Percentiles rank a stretch among this genome's conserved stretches.
phyloP scores from a whole-genome alignment of 1,140 invertebrate genomes.

The Meloidogyne hapla region DNA sequence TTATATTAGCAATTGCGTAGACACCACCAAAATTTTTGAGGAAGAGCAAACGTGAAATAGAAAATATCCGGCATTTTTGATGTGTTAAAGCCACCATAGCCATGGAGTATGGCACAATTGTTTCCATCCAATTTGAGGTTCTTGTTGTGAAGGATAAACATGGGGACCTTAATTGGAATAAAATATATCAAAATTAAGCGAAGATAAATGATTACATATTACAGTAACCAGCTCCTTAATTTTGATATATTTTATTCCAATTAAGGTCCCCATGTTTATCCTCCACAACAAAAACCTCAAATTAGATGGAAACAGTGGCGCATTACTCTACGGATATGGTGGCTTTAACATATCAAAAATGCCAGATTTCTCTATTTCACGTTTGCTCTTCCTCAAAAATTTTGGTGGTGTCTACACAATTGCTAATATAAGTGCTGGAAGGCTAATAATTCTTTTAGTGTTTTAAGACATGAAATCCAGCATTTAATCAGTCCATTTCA shows the following conservation, averaged over 20 bases:
- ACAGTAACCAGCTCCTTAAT: too few relatives aligned
- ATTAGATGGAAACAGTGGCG: slow-evolving; percentile 74
- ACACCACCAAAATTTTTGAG: slow-evolving; percentile 85
- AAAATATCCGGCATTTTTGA: slow-evolving; percentile 82
- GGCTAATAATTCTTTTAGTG: slow-evolving; percentile 68
- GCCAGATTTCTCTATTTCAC: slow-evolving; percentile 79
- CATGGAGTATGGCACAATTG: slow-evolving; percentile 82
- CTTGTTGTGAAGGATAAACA: slow-evolving; percentile 89
- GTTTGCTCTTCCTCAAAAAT: slow-evolving; percentile 84
- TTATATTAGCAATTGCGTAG: slow-evolving; percentile 85
- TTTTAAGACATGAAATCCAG: slow-evolving; percentile 79
- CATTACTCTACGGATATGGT: slow-evolving; percentile 90
- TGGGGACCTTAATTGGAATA: slow-evolving; percentile 71
- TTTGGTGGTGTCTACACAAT: slow-evolving; percentile 84
- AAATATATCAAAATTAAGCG: too few relatives aligned
- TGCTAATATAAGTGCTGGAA: slow-evolving; percentile 91
- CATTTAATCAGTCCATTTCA: too few relatives aligned
- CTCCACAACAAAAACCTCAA: slow-evolving; percentile 76
- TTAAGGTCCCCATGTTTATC: slow-evolving; percentile 87
- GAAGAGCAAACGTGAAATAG: slow-evolving; percentile 79
- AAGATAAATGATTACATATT: too few relatives aligned
- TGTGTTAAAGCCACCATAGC: slow-evolving; percentile 95
- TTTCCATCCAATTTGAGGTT: slow-evolving; percentile 72
- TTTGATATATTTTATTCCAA: too few relatives aligned
- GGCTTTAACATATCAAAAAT: slow-evolving; percentile 90